These are phyloP conservation scores for Tangara arthus DNA, from an alignment of 2,797 vertebrate species.

Conservation along the genomic window DNA sequence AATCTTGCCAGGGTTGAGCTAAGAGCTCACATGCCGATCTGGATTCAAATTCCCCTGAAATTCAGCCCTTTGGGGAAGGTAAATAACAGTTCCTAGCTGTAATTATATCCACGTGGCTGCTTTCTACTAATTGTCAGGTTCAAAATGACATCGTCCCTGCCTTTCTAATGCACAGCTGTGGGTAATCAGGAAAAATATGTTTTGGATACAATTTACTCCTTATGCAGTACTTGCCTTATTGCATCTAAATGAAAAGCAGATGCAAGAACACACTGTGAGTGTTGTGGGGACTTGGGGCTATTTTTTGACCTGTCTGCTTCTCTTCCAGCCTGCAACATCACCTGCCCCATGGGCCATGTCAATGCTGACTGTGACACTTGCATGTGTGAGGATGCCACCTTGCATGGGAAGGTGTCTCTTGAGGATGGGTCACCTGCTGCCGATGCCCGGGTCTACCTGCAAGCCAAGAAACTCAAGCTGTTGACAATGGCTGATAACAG, in stretches of 20 bases:
- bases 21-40: neutral
- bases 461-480: conserved; percentile 76
- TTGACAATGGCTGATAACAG: conserved; percentile 84
- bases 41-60: neutral
- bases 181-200: conserved; percentile 14
- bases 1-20: neutral
- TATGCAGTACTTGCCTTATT: conserved; percentile 11
- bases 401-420: conserved; percentile 84
- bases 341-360: conserved; percentile 84
- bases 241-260: conserved; percentile 32
- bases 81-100: conserved; percentile 16
- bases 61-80: conserved; percentile 11
- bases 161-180: conserved; percentile 9
- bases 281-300: neutral
- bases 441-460: conserved; percentile 75
- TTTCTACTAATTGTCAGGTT: conserved; percentile 31
- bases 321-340: conserved; percentile 82
- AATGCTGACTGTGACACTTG: conserved; percentile 89
- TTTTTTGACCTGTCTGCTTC: neutral
- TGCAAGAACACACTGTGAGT: accelerated
- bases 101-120: conserved; percentile 46
- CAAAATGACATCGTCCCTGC: neutral
- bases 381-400: conserved; percentile 87
- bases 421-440: conserved; percentile 83
- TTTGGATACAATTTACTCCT: conserved; percentile 18